These are phyloP conservation scores for Distichodus sexfasciatus DNA, from an alignment of 2,797 vertebrate genomes.

Conservation along the genomic window DNA sequence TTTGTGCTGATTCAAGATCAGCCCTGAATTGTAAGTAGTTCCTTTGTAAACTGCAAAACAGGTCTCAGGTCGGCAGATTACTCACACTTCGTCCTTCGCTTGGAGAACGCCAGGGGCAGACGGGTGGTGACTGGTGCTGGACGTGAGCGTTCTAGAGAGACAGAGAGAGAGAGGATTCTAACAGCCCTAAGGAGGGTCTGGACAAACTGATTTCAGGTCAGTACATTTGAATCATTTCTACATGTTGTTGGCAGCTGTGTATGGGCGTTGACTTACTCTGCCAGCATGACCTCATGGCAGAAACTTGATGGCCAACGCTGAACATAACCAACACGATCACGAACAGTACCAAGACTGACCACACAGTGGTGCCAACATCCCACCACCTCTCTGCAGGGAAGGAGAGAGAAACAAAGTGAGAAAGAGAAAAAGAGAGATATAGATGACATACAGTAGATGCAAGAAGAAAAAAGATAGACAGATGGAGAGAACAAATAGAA, in stretches of 20 bases:
- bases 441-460: too few species aligned
- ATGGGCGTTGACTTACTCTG: constrained; percentile 54
- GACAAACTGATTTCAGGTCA: too few species aligned
- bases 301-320: constrained; percentile 54
- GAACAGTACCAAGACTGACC: constrained; percentile 76
- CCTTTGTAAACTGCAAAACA: too few species aligned
- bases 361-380: constrained; percentile 67
- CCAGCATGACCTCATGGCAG: constrained; percentile 15
- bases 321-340: constrained; percentile 59
- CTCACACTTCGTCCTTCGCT: constrained; percentile 36
- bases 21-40: too few species aligned
- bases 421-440: too few species aligned
- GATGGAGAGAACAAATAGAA: too few species aligned
- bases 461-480: too few species aligned
- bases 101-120: not conserved
- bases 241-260: too few species aligned
- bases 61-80: too few species aligned
- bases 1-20: not conserved
- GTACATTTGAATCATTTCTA: too few species aligned
- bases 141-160: constrained; percentile 24
- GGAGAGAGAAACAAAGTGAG: not conserved
- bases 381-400: constrained; percentile 63
- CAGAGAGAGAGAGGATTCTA: constrained; percentile 14
- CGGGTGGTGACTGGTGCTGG: not conserved
- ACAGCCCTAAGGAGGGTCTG: too few species aligned